Evolutionary conservation across 2,888 invertebrate genomes (phyloP).

Genomic region (Sphaerophoria rueppellii): DNA sequence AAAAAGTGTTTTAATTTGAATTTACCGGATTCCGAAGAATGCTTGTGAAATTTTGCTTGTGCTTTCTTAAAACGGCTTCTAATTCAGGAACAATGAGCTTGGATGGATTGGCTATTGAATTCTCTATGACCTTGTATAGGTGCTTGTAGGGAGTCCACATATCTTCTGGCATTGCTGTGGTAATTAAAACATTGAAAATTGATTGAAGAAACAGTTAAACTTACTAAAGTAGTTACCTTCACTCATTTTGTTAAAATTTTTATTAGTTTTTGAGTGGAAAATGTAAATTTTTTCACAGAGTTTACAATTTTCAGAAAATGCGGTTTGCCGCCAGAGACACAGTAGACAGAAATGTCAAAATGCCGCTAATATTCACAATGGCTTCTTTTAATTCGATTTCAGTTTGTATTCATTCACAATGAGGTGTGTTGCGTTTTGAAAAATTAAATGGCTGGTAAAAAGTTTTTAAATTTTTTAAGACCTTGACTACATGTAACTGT

Average conservation of each 20-base stretch:
- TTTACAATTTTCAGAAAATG: constrained; percentile 53
- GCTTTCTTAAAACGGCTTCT: constrained; percentile 89
- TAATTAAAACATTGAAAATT: not conserved
- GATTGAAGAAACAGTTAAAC: not conserved
- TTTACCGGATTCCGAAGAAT: constrained; percentile 93
- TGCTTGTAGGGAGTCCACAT: constrained; percentile 94
- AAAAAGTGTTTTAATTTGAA: constrained; percentile 4
- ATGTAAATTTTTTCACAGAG: constrained; percentile 18
- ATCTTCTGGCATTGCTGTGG: constrained; percentile 84
- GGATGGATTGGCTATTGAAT: constrained; percentile 85
- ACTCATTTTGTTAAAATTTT: constrained; percentile 43
- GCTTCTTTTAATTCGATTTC: not conserved
- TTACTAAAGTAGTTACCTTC: constrained; percentile 50
- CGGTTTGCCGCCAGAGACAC: constrained; percentile 68
- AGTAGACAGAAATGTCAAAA: constrained; percentile 39
- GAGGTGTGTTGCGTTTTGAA: not conserved
- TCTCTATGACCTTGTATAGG: constrained; percentile 87
- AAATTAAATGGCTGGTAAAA: not conserved
- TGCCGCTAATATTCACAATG: constrained; percentile 44
- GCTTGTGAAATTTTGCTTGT: constrained; percentile 93
- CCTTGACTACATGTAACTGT: no score
- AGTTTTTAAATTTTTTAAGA: no score
- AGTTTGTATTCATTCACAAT: constrained; percentile 13
- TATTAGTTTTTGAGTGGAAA: not conserved
- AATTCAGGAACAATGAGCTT: constrained; percentile 85